Evolutionary conservation across 2,113 vertebrate genomes (phyloP).

Genomic region (Aptenodytes patagonicus): DNA sequence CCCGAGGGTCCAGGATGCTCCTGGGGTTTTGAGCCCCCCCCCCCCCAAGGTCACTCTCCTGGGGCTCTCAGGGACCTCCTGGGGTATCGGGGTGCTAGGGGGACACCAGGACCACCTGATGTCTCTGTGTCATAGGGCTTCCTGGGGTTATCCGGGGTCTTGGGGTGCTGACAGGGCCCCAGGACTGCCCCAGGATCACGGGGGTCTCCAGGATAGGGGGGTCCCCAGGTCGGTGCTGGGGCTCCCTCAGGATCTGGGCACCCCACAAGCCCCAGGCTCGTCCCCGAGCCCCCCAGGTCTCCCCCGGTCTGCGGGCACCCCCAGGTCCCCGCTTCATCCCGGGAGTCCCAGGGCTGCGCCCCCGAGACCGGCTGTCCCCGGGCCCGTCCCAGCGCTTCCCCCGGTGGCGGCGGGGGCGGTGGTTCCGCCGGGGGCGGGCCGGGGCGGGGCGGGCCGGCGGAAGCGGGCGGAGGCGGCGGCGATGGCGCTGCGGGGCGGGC

Average conservation of each 20-base stretch:
- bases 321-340: not conserved
- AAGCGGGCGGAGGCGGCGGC: too few relatives aligned
- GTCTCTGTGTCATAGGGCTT: not conserved
- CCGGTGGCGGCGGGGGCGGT: not conserved
- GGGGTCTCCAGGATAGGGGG: not conserved
- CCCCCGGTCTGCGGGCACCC: not conserved
- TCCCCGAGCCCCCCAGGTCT: not conserved
- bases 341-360: not conserved
- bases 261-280: not conserved
- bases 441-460: too few relatives aligned
- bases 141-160: not conserved
- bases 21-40: not conserved
- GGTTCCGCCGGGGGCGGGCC: not conserved
- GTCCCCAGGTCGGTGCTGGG: not conserved
- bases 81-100: not conserved
- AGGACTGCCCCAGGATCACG: not conserved
- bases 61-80: not conserved
- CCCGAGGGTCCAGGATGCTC: not conserved
- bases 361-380: too few relatives aligned
- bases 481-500: too few relatives aligned
- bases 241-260: not conserved
- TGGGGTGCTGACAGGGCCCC: not conserved
- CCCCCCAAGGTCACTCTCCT: not conserved
- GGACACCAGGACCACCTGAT: not conserved
- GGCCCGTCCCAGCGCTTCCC: not conserved